Conservation (phyloP, 2,113 vertebrate species). For the Athene noctua region DNA sequence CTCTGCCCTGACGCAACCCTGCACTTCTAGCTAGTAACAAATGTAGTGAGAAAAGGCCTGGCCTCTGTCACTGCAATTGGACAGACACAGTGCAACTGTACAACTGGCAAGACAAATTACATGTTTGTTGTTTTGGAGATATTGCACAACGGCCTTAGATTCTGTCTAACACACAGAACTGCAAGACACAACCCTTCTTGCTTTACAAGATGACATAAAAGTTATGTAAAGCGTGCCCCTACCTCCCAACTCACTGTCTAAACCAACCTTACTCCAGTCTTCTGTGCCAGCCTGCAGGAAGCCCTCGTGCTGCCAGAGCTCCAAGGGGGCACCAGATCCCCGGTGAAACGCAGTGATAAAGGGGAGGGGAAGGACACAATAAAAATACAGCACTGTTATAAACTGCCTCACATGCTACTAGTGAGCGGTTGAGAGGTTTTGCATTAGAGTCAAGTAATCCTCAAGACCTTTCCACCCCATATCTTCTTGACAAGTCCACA, state of each 20-base stretch:
- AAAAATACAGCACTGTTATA: background rate
- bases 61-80: background rate
- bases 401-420: background rate
- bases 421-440: fast-evolving
- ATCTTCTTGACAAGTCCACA: background rate
- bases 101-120: fast-evolving
- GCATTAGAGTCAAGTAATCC: background rate
- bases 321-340: background rate
- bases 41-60: background rate
- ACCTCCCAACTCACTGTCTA: background rate
- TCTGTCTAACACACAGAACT: background rate
- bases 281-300: background rate
- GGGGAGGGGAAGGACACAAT: background rate
- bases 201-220: background rate
- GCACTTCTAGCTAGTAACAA: background rate
- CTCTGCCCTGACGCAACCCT: fast-evolving
- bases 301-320: fast-evolving
- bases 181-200: no score
- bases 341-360: fast-evolving
- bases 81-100: background rate
- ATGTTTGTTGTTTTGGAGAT: background rate
- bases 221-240: fast-evolving
- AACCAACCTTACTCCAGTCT: background rate
- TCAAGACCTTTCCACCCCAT: background rate
- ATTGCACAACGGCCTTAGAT: background rate